A percentile compares a stretch with the other conserved stretches of the same genome.
Conservation (phyloP, 2,888 invertebrate species). For the Macrosiphum euphorbiae region DNA sequence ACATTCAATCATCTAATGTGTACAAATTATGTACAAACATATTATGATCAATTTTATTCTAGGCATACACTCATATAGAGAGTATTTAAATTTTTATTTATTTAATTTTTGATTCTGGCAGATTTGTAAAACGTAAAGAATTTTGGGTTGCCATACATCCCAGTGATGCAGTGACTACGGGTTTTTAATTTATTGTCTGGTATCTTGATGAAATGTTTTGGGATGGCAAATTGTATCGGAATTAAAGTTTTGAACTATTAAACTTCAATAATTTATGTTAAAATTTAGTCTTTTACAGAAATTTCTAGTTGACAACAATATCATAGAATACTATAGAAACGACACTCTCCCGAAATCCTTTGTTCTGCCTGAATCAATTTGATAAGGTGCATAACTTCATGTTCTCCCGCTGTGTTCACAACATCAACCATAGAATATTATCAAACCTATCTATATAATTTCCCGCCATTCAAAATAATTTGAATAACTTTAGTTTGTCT, state of each 20-base stretch:
- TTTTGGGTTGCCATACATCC: not conserved
- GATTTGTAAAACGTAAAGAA: not conserved
- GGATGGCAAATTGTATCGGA: not conserved
- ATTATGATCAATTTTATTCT: not conserved
- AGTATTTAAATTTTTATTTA: not conserved
- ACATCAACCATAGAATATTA: no score
- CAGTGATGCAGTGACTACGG: not conserved
- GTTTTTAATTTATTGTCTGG: not conserved
- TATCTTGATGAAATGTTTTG: not conserved
- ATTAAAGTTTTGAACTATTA: not conserved
- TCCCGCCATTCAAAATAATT: no score
- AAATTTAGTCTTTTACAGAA: no score
- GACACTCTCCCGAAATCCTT: no score
- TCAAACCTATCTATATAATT: no score
- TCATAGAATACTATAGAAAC: no score
- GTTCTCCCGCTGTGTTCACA: no score
- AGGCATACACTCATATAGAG: not conserved
- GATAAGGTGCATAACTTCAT: no score
- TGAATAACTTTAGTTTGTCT: no score
- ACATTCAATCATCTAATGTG: not conserved
- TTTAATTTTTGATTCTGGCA: not conserved
- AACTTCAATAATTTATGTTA: no score
- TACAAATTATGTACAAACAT: not conserved
- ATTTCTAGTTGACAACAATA: no score
- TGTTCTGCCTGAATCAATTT: no score